Base-by-base conservation (phyloP, 1,140 invertebrate species). In the Daktulosphaira vitifoliae region DNA sequence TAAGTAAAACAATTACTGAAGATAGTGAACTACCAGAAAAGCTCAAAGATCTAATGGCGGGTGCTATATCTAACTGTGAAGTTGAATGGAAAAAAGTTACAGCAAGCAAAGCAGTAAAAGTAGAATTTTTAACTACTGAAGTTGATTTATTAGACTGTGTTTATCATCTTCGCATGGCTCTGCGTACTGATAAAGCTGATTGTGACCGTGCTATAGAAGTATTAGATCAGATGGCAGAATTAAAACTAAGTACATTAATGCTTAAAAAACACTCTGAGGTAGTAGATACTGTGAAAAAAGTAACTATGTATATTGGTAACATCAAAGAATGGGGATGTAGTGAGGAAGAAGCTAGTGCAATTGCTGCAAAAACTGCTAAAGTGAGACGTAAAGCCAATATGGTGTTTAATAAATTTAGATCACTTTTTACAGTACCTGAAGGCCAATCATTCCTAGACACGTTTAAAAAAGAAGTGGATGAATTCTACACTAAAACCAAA, bases 201-300 rank as follows among this genome's bases (percentile, higher is more conserved):
- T 78, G 81, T 1, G 81, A 86, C 23, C 68, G 80, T 65, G 82
- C 80, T 71, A 75, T 86, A 33, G 75, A 80, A 42, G 73, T 76
- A 1, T 79, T 86, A 76, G 80, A 83, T 65, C 79, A 80, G 67
- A 74, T 86, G 49, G 74, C 82, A 71, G 78, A 81, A 11, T 72
- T 91, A 46, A 77, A 85, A 15, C 73, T 92, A 9, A 85, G 83
- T 66, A 80, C 84, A 18, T 71, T 92, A 2, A 90, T 92, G 85
- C 74, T 94, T 25, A 83, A 91, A 69, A 92, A 92, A 70, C 87
- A 93, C 77, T 85, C 90, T 0, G 81, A 86, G 62, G 82, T 89
- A 65, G 81, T 93, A 56, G 84, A 89, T 70, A 91, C 85, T 2
- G 78, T 88, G 26, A 85, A 84, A 69, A 81, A 83, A 67, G 75